A percentile compares a stretch with the other conserved stretches of the same genome.
These are phyloP conservation scores for Drosophila elegans DNA, from an alignment of 1,140 invertebrate genomes.

Conservation along the genomic window DNA sequence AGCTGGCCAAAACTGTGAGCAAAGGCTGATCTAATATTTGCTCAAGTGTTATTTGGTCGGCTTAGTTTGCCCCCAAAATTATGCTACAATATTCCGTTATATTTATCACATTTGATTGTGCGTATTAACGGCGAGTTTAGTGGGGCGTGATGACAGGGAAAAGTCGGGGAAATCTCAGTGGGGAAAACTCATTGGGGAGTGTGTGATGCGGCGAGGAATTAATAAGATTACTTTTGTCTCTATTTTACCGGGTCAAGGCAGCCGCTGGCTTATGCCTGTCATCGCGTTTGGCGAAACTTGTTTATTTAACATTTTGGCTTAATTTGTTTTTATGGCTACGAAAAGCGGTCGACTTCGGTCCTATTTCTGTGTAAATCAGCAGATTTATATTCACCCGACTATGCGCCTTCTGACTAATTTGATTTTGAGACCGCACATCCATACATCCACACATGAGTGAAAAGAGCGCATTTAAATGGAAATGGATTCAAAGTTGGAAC, in stretches of 20 bases:
- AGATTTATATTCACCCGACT: conserved; percentile 74
- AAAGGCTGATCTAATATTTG: conserved; percentile 70
- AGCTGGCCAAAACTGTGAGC: conserved; percentile 36
- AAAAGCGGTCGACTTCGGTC: conserved; percentile 40
- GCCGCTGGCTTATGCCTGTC: conserved; percentile 54
- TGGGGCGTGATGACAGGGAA: conserved; percentile 52
- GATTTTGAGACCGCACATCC: conserved; percentile 70
- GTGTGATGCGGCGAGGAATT: conserved; percentile 62
- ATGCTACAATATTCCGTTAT: conserved; percentile 81
- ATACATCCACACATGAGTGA: conserved; percentile 5
- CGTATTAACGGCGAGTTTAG: conserved; percentile 74
- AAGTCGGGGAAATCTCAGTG: conserved; percentile 10
- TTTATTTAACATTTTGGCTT: conserved; percentile 84
- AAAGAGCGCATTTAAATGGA: conserved; percentile 62
- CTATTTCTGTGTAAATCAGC: conserved; percentile 82
- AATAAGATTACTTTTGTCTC: conserved; percentile 78
- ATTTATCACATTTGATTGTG: conserved; percentile 83
- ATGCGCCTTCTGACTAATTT: conserved; percentile 70
- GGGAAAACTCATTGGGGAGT: conserved; percentile 13
- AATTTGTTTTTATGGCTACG: conserved; percentile 78
- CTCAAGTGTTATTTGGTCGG: conserved; percentile 82
- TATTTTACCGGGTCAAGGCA: conserved; percentile 11
- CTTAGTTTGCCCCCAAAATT: conserved; percentile 71
- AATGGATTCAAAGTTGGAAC: conserved; percentile 72
- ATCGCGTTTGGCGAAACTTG: conserved; percentile 61